Base-by-base conservation (phyloP, 2,113 vertebrate species). In the Hipposideros armiger region DNA sequence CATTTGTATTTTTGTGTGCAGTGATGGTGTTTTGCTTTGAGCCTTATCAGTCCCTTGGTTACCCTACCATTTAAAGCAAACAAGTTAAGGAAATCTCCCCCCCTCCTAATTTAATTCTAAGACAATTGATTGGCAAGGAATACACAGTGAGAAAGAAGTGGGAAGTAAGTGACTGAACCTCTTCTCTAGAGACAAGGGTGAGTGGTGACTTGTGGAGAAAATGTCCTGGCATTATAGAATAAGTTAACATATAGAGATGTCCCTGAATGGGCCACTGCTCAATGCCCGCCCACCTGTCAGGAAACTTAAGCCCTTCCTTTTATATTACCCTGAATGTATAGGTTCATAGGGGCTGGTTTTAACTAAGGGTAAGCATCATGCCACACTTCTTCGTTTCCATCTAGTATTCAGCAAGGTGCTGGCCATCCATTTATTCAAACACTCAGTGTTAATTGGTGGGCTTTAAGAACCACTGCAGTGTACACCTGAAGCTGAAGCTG, bases 1-100 rank as follows among this genome's bases (percentile, higher is more conserved):
- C 78, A 32, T 78, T 91, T 88, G 92, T 47, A 60, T 56, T 72
- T 88, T 90, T 66, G 13, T 74, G 28, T 64, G 1, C 36, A 26
- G 77, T 69, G 88, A 91, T 60, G 52, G 13, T 36, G 45, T 83
- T 85, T 96, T 64, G 45, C 45, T 90, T 64, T 80, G n/a, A 47
- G 69, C 58, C 30, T 92, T 62, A 40, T 78, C 69, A 87, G n/a
- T 50, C 16, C 45, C 17, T 72, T 64, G 58, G 69, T 30, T 84
- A 13, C 22, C 52, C 64, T 32, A 20, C 42, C 42, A 32, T 84
- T 60, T 58, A 56, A 67, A 11, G 16, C 56, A 91, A 88, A 89
- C 24, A 90, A 87, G 86, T 70, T 47, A 70, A 70, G 66, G 52
- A 62, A 42, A 54, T 50, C 24, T 62, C 40, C 20, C 47, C 47